Percentiles rank a stretch among this genome's conserved stretches.
Evolutionary conservation across 2,113 vertebrate species (phyloP).

Genomic region (Coryphaenoides rupestris): DNA sequence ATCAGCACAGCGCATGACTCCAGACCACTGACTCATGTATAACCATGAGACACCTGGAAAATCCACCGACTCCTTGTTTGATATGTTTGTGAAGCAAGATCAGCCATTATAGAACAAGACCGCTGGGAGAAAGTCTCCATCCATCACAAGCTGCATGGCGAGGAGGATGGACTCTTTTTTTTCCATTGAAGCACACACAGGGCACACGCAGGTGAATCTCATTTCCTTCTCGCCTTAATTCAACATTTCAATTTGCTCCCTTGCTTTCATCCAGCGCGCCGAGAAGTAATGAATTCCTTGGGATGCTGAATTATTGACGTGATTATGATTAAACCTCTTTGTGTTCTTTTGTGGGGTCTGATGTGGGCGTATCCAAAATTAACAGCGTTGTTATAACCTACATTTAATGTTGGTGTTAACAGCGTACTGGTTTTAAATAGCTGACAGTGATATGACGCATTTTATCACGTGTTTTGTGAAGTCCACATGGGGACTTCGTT

Average conservation of each 20-base stretch:
- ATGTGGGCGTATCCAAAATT: slow-evolving; percentile 9
- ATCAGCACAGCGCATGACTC: not conserved
- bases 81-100: slow-evolving; percentile 25
- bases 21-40: slow-evolving; percentile 1
- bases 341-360: not conserved
- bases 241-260: slow-evolving; percentile 48
- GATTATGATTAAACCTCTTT: slow-evolving; percentile 45
- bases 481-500: too few species aligned
- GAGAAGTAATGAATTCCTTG: slow-evolving; percentile 46
- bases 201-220: slow-evolving; percentile 47
- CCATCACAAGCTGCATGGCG: slow-evolving; percentile 30
- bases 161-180: slow-evolving; percentile 16
- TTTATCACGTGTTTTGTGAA: too few species aligned
- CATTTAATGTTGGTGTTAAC: too few species aligned
- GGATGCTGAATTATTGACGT: slow-evolving; percentile 53
- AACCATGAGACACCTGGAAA: slow-evolving; percentile 12
- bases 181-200: too few species aligned
- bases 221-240: slow-evolving; percentile 51
- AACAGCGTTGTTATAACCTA: too few species aligned
- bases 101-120: not conserved
- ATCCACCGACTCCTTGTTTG: slow-evolving; percentile 26
- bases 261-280: slow-evolving; percentile 19
- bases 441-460: too few species aligned
- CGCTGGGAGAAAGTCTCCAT: slow-evolving; percentile 26
- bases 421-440: too few species aligned